These are phyloP conservation scores for Paramormyrops kingsleyae DNA, from an alignment of 2,113 vertebrate species.

Conservation along the genomic window DNA sequence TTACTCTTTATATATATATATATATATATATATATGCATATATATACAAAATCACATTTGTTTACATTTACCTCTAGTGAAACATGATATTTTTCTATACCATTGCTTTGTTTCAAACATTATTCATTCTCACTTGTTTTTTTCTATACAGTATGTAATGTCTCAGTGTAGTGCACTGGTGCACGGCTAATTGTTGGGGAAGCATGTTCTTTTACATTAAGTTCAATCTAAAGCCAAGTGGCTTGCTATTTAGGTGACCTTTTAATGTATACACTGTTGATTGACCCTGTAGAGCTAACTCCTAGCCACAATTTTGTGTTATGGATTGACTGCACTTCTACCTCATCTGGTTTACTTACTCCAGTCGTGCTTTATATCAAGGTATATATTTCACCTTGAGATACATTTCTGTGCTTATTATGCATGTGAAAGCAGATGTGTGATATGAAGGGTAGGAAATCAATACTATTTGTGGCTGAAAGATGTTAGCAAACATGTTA, in stretches of 20 bases:
- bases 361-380: constrained; percentile 30
- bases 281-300: neutral
- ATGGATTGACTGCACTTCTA: constrained; percentile 27
- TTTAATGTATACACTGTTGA: neutral
- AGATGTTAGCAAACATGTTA: constrained; percentile 40
- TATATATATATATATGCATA: too few relatives aligned
- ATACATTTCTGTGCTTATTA: constrained; percentile 30
- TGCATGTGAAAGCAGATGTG: constrained; percentile 36
- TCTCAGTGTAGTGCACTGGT: neutral
- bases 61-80: neutral
- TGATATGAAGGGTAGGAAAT: constrained; percentile 24
- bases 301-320: constrained; percentile 28
- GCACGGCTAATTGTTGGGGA: neutral
- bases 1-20: neutral
- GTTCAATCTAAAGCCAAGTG: neutral
- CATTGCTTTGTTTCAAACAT: neutral
- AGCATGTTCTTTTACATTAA: neutral
- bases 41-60: neutral
- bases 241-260: constrained; percentile 10
- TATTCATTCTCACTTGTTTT: neutral
- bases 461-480: constrained; percentile 37
- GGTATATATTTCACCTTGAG: constrained; percentile 44
- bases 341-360: constrained; percentile 28
- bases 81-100: neutral
- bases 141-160: neutral